These are phyloP conservation scores for Syngnathus rostellatus DNA, from an alignment of 2,797 vertebrate genomes.

Conservation along the genomic window DNA sequence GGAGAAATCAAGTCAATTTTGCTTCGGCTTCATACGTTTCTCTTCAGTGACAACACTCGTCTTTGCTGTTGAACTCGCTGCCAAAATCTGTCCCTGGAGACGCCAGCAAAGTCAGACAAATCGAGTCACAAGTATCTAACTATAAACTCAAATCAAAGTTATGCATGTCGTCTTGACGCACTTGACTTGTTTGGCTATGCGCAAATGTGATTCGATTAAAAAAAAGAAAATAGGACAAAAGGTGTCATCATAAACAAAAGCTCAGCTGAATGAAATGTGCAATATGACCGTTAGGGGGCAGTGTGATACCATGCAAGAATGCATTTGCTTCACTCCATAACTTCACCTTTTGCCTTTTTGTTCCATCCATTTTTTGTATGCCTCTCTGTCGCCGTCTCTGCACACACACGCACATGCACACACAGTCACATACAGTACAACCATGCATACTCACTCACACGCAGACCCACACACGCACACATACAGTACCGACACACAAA, in stretches of 20 bases:
- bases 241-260: conserved; percentile 11
- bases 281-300: conserved; percentile 55
- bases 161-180: conserved; percentile 22
- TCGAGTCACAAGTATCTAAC: conserved; percentile 43
- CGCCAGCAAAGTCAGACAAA: conserved; percentile 38
- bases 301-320: conserved; percentile 52
- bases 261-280: conserved; percentile 12
- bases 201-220: conserved; percentile 11
- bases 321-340: conserved; percentile 33
- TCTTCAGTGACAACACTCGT: conserved; percentile 32
- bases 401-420: conserved; percentile 16
- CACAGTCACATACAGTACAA: conserved; percentile 9
- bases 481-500: conserved; percentile 15
- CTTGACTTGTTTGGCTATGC: conserved; percentile 23
- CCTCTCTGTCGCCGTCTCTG: conserved; percentile 33
- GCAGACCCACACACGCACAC: conserved; percentile 20
- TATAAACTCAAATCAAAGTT: conserved; percentile 53
- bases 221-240: conserved; percentile 24
- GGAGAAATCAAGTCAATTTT: conserved; percentile 39
- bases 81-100: conserved; percentile 38
- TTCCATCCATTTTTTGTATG: conserved; percentile 34
- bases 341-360: conserved; percentile 12
- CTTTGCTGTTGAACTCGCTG: conserved; percentile 39
- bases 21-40: conserved; percentile 38
- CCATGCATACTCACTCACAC: conserved; percentile 2